phyloP scores from a whole-genome alignment of 2,113 vertebrate species.

The Saccopteryx bilineata region DNA sequence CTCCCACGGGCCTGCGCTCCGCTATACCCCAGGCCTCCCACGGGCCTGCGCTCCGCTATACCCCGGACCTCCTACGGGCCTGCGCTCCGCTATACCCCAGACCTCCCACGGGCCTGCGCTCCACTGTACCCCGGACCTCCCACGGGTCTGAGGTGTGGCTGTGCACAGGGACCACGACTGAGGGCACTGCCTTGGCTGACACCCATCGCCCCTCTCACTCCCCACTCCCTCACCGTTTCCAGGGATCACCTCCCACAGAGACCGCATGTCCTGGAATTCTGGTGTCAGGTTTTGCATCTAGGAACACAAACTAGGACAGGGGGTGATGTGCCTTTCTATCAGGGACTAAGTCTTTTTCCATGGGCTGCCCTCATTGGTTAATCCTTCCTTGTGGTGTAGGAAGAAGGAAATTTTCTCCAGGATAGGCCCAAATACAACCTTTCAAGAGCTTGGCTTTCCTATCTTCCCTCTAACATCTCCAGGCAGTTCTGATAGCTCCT shows the following conservation, averaged over 20 bases:
- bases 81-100: too few species aligned
- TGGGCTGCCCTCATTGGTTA: neutral
- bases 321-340: neutral
- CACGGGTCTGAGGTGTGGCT: neutral
- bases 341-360: neutral
- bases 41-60: too few species aligned
- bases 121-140: neutral
- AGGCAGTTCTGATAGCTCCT: neutral
- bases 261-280: neutral
- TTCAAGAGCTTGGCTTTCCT: neutral
- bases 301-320: neutral
- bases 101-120: neutral
- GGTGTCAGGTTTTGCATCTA: neutral
- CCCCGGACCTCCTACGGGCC: too few species aligned
- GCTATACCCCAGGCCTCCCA: too few species aligned
- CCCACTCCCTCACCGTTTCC: neutral
- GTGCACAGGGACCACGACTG: neutral
- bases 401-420: neutral
- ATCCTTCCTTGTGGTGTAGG: neutral
- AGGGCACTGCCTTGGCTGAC: neutral
- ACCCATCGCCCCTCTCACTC: accelerated
- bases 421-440: neutral
- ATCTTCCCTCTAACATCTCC: too few species aligned
- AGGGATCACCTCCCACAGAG: neutral
- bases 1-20: too few species aligned